Base-by-base conservation (phyloP, 2,113 vertebrate genomes). In the Climacteris rufus region DNA sequence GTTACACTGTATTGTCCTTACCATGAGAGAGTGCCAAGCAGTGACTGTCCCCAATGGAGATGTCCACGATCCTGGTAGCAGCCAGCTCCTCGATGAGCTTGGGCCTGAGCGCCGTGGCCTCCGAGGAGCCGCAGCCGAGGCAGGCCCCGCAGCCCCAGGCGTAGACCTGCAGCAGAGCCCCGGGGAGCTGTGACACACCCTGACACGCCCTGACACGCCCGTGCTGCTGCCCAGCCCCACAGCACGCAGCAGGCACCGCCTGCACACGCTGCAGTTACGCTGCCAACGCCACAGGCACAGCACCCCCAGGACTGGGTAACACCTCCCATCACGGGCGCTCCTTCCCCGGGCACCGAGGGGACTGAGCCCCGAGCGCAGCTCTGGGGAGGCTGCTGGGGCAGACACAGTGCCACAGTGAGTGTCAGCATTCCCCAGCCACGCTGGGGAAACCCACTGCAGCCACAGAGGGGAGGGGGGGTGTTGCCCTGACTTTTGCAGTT, bases 131-230 rank as follows among this genome's bases (percentile, higher is more conserved):
- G 37, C 99, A 99, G 37, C 99, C 99, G 17, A 99, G 98, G 97
- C 99, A 99, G 1, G 99, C 99, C 33, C 99, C 99, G 31, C 99
- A 99, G 65, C 99, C 99, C 99, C 99, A 99, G 0, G 99, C 99
- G 72, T 99, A 99, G 81, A 99, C 99, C 99, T 99, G 74, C 25
- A 93, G 68, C 42, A n/a, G n/a, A n/a, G n/a, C n/a, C n/a, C n/a
- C n/a, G n/a, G n/a, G n/a, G n/a, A n/a, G n/a, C n/a, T n/a, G n/a
- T n/a, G n/a, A n/a, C n/a, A n/a, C n/a, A n/a, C n/a, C n/a, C n/a
- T n/a, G n/a, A n/a, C n/a, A n/a, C n/a, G n/a, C n/a, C n/a, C n/a
- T n/a, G n/a, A n/a, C n/a, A n/a, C n/a, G n/a, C n/a, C n/a, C n/a
- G n/a, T n/a, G n/a, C n/a, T n/a, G n/a, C n/a, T n/a, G n/a, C n/a